Evolutionary conservation across 2,797 vertebrate species (phyloP).

Genomic region (Sebastes miniatus): DNA sequence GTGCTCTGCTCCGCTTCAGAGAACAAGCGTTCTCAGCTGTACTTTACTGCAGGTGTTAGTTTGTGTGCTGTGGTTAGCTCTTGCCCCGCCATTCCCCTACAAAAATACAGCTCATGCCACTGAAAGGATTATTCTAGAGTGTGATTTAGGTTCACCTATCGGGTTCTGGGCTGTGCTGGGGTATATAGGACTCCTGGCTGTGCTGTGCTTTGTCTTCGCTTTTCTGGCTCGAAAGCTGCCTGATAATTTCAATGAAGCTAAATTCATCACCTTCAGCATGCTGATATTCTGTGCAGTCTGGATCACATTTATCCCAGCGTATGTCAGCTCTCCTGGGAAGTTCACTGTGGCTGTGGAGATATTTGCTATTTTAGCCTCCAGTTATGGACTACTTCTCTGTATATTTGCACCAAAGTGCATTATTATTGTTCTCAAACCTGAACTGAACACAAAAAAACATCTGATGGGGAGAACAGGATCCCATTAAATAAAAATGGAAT

Average conservation of each 20-base stretch:
- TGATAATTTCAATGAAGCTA: constrained; percentile 83
- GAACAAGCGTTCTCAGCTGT: constrained; percentile 72
- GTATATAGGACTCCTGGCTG: constrained; percentile 76
- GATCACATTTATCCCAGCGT: constrained; percentile 80
- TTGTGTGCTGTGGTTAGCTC: constrained; percentile 73
- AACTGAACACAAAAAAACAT: constrained; percentile 75
- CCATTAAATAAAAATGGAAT: too few species aligned
- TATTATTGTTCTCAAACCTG: constrained; percentile 73
- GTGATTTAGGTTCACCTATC: constrained; percentile 73
- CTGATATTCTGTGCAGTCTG: constrained; percentile 82
- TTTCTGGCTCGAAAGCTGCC: constrained; percentile 79
- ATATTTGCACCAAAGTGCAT: constrained; percentile 81
- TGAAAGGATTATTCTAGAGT: constrained; percentile 78
- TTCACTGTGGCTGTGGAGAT: constrained; percentile 82
- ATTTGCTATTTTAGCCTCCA: constrained; percentile 82
- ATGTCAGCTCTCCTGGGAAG: constrained; percentile 83
- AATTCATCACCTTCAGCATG: constrained; percentile 82
- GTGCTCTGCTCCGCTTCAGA: constrained; percentile 73
- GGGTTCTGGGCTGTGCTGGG: constrained; percentile 79
- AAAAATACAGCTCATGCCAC: constrained; percentile 63
- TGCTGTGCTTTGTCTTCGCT: constrained; percentile 73
- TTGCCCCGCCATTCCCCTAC: constrained; percentile 73
- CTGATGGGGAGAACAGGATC: constrained; percentile 70
- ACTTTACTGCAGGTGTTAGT: constrained; percentile 75
- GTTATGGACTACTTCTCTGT: constrained; percentile 78